Evolutionary conservation across 2,888 invertebrate genomes (phyloP), one percentile per base, ranked within the genome.

Genomic region (Ashinkailepas kermadecensis): DNA sequence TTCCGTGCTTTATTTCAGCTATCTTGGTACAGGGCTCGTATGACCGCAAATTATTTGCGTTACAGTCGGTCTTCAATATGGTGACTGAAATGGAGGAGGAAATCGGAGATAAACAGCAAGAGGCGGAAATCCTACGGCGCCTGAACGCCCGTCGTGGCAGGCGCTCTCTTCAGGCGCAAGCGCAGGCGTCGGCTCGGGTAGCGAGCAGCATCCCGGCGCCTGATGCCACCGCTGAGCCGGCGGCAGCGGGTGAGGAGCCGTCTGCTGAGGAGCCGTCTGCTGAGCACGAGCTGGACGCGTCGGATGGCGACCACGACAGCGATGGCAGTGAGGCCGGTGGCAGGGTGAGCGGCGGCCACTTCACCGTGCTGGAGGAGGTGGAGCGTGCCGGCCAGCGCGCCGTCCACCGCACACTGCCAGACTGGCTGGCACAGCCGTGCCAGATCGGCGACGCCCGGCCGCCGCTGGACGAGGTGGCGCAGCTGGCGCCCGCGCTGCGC

Each of bases 401-500:
- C 86, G 92, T 94, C 0, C 91, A 92, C 86, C 89, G 95, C 87
- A 91, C 95, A 11, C 88, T 97, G 79, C 97, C 97, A 1, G 90
- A 92, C 84, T 98, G 97, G 97, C 87, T 98, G 64, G 91, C 93
- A 1, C 90, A 94, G 86, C 95, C 97, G 8, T 91, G 91, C 74
- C 88, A 93, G 80, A 91, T 97, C 82, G 91, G 93, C n/a, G 91
- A 92, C 89, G 95, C 15, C 57, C 82, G 57, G 80, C 80, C 21
- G 82, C 67, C 21, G 65, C 82, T 15, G 58, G 25, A 15, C 23
- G 58, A 58, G 23, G n/a, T 79, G 39, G 57, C 70, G n/a, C 80
- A 80, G 54, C 79, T 81, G 12, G 25, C 81, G 15, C 80, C 78
- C 12, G 81, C 81, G 21, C 78, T 84, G 54, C 81, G 82, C 58